Evolutionary conservation across 1,140 invertebrate species (phyloP).

Genomic region (Caenorhabditis elegans): DNA sequence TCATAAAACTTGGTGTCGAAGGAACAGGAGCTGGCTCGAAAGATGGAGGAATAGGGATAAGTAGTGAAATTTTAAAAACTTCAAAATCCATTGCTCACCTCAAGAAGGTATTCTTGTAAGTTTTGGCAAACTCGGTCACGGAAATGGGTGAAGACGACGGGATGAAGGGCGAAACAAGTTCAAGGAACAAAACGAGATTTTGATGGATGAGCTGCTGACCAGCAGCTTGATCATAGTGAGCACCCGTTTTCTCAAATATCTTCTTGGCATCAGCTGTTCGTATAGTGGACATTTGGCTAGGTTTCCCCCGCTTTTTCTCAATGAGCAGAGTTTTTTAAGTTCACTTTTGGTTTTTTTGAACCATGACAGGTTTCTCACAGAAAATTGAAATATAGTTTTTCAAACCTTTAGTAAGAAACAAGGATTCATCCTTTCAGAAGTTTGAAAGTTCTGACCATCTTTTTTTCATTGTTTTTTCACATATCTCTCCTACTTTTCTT

Average conservation of each 20-base stretch:
- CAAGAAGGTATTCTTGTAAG: not conserved
- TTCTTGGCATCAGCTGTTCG: conserved; percentile 20
- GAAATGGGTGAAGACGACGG: not conserved
- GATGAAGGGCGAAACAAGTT: not conserved
- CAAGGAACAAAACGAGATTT: conserved; percentile 27
- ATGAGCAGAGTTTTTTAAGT: not conserved
- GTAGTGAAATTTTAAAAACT: not conserved
- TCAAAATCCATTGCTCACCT: not conserved
- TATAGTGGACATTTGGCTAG: conserved; percentile 18
- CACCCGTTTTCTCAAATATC: not conserved
- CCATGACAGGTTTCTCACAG: too few species aligned
- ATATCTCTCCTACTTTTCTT: not conserved
- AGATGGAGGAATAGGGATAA: not conserved
- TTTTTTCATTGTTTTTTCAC: not conserved
- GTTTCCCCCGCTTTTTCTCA: not conserved
- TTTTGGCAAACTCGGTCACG: not conserved
- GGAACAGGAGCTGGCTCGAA: too few species aligned
- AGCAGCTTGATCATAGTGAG: not conserved
- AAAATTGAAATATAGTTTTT: too few species aligned
- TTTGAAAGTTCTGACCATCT: not conserved
- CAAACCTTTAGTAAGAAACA: too few species aligned
- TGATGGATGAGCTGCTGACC: conserved; percentile 30
- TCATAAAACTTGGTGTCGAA: not conserved
- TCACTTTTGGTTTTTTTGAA: not conserved
- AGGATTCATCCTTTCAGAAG: too few species aligned